phyloP scores from a whole-genome alignment of 2,113 vertebrate species.

The Proterorhinus semilunaris region DNA sequence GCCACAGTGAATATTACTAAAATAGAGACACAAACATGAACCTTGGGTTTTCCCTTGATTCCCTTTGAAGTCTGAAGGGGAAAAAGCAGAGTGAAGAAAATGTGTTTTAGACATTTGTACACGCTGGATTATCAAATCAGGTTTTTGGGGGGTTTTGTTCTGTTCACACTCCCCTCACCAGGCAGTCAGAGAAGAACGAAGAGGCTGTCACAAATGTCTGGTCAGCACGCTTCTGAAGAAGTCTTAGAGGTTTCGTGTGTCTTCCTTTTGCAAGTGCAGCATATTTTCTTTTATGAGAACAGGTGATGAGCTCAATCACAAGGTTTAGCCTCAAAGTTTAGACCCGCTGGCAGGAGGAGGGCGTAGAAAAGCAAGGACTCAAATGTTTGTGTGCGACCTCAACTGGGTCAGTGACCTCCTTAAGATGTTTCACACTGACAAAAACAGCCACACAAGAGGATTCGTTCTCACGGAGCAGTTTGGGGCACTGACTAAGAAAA shows the following conservation, averaged over 20 bases:
- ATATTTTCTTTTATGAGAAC: constrained; percentile 23
- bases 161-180: background rate
- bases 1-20: background rate
- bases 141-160: background rate
- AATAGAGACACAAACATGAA: background rate
- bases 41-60: constrained; percentile 61
- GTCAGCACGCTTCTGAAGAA: constrained; percentile 23
- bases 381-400: constrained; percentile 39
- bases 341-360: constrained; percentile 51
- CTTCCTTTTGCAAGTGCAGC: constrained; percentile 26
- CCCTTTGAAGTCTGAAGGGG: constrained; percentile 43
- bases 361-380: constrained; percentile 30
- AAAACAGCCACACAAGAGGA: constrained; percentile 18
- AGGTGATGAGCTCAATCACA: constrained; percentile 12
- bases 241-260: background rate
- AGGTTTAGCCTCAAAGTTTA: constrained; percentile 22
- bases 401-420: constrained; percentile 70
- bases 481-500: background rate
- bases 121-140: too few relatives aligned
- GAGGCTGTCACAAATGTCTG: background rate
- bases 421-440: constrained; percentile 21
- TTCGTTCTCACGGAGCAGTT: background rate
- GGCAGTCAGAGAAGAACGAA: background rate
- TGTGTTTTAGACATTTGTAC: too few relatives aligned
- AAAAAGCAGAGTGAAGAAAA: constrained; percentile 31